Base-by-base conservation (phyloP, 1,140 invertebrate species). In the Anastrepha ludens region DNA sequence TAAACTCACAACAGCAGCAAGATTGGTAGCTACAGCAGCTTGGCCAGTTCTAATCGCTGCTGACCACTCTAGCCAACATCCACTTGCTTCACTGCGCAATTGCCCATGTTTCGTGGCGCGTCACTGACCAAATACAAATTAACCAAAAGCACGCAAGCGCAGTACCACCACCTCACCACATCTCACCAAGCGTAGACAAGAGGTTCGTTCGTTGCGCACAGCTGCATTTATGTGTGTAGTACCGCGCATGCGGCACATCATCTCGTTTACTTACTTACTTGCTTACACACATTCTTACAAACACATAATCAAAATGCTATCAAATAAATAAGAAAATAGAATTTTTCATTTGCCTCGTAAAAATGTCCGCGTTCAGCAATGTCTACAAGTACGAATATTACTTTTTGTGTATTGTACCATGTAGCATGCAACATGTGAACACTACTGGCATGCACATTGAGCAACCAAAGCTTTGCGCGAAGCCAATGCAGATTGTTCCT, bases 81-180 rank as follows among this genome's bases (percentile, higher is more conserved):
- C 74, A 81, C 47, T 81, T 55, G 47, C 74, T 81, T 81, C 74
- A 81, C 74, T 55, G 74, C 74, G 44, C 74, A 81, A 81, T 55
- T 81, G 47, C 47, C 11, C 74, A 55, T 81, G 74, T 81, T 81
- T 81, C 41, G 47, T 3, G 74, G 74, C 74, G 74, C 74, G 74
- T 81, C 74, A 41, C 74, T 81, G 74, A 81, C 74, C 74, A 81
- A 81, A 81, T 55, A 81, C 74, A 81, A 81, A 81, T 81, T 81
- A 58, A 55, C 74, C 74, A 81, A 81, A 81, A 20, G 44, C 74
- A 81, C 74, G 74, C 74, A 81, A 81, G 74, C 74, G 47, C 44
- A 55, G 47, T 2, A 6, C 50, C 6, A 55, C 11, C 2, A 8
- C 29, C 29, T 29, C 29, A 29, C 29, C 65, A 41, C 4, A 9